Conservation (phyloP, 2,797 vertebrate species). For the Masticophis lateralis region DNA sequence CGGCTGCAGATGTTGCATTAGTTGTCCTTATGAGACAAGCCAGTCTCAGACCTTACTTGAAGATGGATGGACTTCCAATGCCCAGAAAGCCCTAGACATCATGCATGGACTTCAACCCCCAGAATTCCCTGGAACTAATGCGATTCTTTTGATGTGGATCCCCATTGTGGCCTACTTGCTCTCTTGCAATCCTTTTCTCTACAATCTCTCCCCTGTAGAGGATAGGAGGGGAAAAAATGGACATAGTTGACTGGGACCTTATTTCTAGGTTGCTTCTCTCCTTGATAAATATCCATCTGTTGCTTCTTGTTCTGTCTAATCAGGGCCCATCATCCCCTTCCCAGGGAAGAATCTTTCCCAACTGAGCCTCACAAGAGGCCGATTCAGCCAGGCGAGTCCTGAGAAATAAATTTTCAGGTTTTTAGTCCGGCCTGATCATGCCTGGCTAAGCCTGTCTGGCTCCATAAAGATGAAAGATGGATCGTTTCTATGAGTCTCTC, state of each 20-base stretch:
- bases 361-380: too few species aligned
- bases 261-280: too few species aligned
- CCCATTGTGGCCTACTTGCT: neutral
- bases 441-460: neutral
- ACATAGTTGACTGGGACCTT: neutral
- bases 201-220: neutral
- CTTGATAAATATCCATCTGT: too few species aligned
- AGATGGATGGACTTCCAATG: neutral
- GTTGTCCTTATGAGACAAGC: neutral
- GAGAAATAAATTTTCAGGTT: neutral
- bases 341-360: too few species aligned
- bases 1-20: neutral
- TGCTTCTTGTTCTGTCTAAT: neutral
- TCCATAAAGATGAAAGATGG: neutral
- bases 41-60: neutral
- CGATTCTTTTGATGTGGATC: neutral
- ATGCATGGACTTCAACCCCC: too few species aligned
- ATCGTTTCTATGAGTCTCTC: neutral
- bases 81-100: neutral
- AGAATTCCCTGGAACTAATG: neutral
- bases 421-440: neutral
- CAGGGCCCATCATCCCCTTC: too few species aligned
- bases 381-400: neutral
- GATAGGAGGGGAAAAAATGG: fast-evolving
- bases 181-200: neutral